phyloP scores from a whole-genome alignment of 35 echinoderm and acorn worm species.

The Patiria miniata region DNA sequence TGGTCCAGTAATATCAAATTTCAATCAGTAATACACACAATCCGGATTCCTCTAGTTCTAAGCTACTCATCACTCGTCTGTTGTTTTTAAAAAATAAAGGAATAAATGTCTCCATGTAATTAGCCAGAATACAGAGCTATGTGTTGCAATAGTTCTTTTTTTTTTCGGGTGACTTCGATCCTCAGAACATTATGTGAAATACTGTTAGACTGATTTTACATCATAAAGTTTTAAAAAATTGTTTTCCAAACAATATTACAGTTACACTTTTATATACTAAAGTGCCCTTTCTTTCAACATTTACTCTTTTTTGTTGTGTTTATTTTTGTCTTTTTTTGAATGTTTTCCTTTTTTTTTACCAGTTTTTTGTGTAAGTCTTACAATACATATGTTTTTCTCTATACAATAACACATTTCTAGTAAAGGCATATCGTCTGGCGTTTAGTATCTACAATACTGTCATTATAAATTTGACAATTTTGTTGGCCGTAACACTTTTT shows the following conservation, averaged over 20 bases:
- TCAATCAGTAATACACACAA: constrained; percentile 12
- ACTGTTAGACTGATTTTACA: neutral
- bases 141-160: neutral
- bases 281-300: constrained; percentile 1
- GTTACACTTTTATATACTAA: constrained; percentile 19
- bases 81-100: constrained; percentile 26
- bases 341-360: neutral
- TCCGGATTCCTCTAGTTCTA: neutral
- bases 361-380: constrained; percentile 3
- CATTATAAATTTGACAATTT: constrained; percentile 7
- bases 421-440: constrained; percentile 16
- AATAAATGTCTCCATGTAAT: constrained; percentile 17
- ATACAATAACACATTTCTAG: constrained; percentile 8
- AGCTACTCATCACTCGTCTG: neutral
- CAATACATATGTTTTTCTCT: constrained; percentile 18
- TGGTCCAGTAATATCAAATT: constrained; percentile 25
- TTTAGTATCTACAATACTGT: constrained; percentile 1
- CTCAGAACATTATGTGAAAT: constrained; percentile 14
- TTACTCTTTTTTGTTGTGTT: neutral
- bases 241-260: too few species aligned
- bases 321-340: neutral
- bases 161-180: neutral
- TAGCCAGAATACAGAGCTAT: constrained; percentile 23
- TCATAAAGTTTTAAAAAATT: neutral
- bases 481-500: neutral